A percentile compares a stretch with the other conserved stretches of the same genome.
Evolutionary conservation across 35 echinoderm and acorn worm species (phyloP).

Genomic region (Strongylocentrotus purpuratus): DNA sequence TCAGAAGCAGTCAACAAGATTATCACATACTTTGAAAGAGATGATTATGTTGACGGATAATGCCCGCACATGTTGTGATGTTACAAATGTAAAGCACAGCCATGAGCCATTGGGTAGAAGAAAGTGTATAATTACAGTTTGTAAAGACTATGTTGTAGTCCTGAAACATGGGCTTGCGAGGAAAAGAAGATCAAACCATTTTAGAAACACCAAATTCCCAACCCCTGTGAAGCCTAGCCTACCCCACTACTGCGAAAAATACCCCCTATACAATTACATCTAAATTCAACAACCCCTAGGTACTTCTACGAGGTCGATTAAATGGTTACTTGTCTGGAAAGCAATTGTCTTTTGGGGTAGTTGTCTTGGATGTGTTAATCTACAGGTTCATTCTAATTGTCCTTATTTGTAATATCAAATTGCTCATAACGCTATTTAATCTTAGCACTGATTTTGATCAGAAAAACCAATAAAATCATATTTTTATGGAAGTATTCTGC

Average conservation of each 20-base stretch:
- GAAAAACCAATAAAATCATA: too few relatives aligned
- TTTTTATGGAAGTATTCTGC: too few relatives aligned
- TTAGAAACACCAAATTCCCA: neutral
- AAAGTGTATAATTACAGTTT: neutral
- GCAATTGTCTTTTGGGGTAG: too few relatives aligned
- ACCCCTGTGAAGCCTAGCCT: neutral
- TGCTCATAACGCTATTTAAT: too few relatives aligned
- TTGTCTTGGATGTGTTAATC: too few relatives aligned
- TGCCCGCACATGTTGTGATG: neutral
- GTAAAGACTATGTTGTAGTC: neutral
- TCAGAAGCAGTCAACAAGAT: conserved; percentile 9
- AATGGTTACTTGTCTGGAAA: too few relatives aligned
- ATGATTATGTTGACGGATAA: conserved; percentile 26
- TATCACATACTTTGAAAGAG: conserved; percentile 1
- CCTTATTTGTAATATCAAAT: too few relatives aligned
- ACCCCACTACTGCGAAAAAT: neutral
- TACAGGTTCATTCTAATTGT: too few relatives aligned
- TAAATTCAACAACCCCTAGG: neutral
- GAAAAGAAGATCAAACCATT: neutral
- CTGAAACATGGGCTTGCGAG: neutral
- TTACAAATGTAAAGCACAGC: neutral
- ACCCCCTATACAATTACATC: neutral
- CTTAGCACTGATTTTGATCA: too few relatives aligned
- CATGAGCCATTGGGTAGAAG: neutral
- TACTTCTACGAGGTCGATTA: too few relatives aligned